These are phyloP conservation scores for Phaonia tiefii DNA, from an alignment of 2,888 invertebrate genomes.

Conservation along the genomic window DNA sequence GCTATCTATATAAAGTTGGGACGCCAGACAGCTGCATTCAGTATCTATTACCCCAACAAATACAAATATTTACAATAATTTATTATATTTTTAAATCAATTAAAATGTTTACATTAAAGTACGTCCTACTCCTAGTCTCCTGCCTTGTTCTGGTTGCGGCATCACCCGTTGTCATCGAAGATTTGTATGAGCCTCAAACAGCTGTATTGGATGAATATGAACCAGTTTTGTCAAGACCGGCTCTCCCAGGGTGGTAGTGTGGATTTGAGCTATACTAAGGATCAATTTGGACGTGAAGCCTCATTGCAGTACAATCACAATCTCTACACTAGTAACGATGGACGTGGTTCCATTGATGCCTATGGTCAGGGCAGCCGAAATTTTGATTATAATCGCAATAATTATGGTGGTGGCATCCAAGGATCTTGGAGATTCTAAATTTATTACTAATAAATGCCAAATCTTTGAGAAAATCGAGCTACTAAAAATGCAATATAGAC, in stretches of 20 bases:
- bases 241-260: conserved; percentile 34
- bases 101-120: conserved; percentile 30
- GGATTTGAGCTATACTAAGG: conserved; percentile 29
- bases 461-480: too few relatives aligned
- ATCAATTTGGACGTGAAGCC: conserved; percentile 44
- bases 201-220: background rate
- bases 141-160: background rate
- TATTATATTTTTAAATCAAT: background rate
- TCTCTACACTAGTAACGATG: conserved; percentile 47
- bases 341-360: conserved; percentile 48
- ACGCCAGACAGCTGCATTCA: background rate
- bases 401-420: conserved; percentile 41
- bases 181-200: conserved; percentile 14
- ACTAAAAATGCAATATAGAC: too few relatives aligned
- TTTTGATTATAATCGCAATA: conserved; percentile 44
- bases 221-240: background rate
- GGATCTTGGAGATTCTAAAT: conserved; percentile 33
- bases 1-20: background rate
- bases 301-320: conserved; percentile 43
- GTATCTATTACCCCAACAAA: background rate
- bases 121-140: background rate
- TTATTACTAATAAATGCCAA: too few relatives aligned
- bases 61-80: background rate
- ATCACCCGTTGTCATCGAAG: background rate
- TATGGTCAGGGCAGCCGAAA: conserved; percentile 51